Base-by-base conservation (phyloP, 2,113 vertebrate genomes). In the Centropus bengalensis region DNA sequence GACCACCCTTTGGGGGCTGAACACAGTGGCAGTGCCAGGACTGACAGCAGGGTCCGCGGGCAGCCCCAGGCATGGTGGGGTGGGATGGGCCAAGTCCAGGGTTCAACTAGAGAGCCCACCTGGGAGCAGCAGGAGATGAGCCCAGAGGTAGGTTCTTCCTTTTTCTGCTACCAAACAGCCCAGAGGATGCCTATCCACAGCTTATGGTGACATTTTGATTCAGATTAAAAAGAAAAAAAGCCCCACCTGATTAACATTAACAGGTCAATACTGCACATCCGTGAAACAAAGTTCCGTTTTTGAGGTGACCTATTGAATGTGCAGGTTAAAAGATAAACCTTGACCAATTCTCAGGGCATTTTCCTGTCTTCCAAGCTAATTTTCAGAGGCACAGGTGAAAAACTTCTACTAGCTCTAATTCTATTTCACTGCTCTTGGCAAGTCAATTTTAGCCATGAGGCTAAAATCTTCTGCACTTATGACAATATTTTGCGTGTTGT, bases 1-100 rank as follows among this genome's bases (percentile, higher is more conserved):
- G 32, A 24, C 7, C 1, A 0, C 2, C 4, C 4, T 10, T n/a
- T 0, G 0, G 21, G 10, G 23, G 4, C 9, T 54, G 63, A 62
- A 8, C n/a, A 59, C 0, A 1, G 33, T 4, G 12, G 5, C 24
- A 85, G 60, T 86, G 13, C 8, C 1, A 2, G 27, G 45, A 40
- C 40, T 93, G 44, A 7, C 30, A 66, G 60, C 1, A 6, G 70
- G 49, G 19, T 8, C 44, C 75, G 19, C 7, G 11, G 17, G 20
- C 42, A 89, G 17, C 6, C 27, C 17, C 70, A 55, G 38, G 23
- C 5, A 12, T 0, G 1, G 13, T 11, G 11, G 49, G 10, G 36
- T 36, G 32, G 15, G 16, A 51, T 33, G 32, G 47, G 14, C 10
- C 21, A 54, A 8, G 17, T 23, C 22, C 44, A 52, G 11, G 20